Evolutionary conservation across 2,113 vertebrate species (phyloP), one percentile per base, ranked within the genome.

Genomic region (Parotia lawesii): DNA sequence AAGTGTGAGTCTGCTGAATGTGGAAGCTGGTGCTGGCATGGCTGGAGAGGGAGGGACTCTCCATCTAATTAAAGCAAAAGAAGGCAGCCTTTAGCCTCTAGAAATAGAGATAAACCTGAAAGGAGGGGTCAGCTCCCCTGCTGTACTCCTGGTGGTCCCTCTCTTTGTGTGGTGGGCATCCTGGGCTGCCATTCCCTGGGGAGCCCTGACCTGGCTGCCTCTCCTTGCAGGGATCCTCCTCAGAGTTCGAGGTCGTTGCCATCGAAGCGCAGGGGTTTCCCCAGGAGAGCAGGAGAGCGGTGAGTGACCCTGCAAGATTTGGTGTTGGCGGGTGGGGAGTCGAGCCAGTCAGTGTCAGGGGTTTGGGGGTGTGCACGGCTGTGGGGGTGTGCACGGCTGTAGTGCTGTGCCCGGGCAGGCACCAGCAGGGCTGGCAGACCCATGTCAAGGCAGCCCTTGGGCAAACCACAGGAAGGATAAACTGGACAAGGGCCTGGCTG

Each of bases 231-330:
- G 98, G 98, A 66, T 95, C 98, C 35, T 98, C 98, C 19, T 98
- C 98, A 1, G 99, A 99, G 94, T 99, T 99, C 40, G 98, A 99
- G 91, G 95, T 99, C 3, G 97, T 98, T 21, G 92, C 98, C 45
- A 56, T 97, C 0, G 98, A 99, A 48, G 98, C 97, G 0, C 98
- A 97, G 56, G 97, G 91, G 35, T 96, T 96, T 67, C 91, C 97
- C 16, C 93, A 94, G 57, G 95, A 96, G 35, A 98, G 97, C n/a
- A 94, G 95, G 61, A 98, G 98, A 90, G 96, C 7, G 77, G 98
- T 99, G 97, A 95, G 98, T 97, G 79, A 13, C n/a, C 51, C 54
- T 51, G 33, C 0, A 10, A 74, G 65, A 11, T 56, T 53, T n/a
- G 77, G 54, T 47, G 57, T 24, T 1, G 4, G 47, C 0, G 0